Conservation (phyloP, 2,797 vertebrate species). For the Oreortyx pictus region DNA sequence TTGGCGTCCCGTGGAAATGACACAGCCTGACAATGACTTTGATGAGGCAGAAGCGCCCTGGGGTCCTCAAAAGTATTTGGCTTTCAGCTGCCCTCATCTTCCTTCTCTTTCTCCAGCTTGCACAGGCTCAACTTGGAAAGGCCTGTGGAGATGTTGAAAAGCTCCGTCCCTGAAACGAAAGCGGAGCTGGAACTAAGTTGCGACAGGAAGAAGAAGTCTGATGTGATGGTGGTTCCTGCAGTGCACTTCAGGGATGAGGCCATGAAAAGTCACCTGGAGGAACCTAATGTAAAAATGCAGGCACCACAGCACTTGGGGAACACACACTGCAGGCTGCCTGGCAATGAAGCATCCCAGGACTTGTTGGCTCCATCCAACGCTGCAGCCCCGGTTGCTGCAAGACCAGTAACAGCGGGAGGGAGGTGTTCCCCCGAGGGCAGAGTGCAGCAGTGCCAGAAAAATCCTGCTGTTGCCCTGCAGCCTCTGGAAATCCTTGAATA, state of each 20-base stretch:
- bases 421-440: accelerated
- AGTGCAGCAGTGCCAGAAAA: neutral
- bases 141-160: neutral
- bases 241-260: neutral
- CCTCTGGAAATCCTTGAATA: neutral
- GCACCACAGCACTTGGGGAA: neutral
- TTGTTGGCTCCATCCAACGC: neutral
- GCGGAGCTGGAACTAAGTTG: neutral
- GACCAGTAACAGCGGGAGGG: no score
- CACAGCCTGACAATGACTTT: no score
- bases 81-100: no score
- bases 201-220: neutral
- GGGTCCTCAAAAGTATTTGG: no score
- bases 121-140: no score
- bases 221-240: neutral
- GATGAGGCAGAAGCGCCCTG: no score
- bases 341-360: neutral
- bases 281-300: neutral
- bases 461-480: neutral
- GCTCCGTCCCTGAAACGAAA: neutral
- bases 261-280: neutral
- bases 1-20: no score
- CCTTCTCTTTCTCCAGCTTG: no score
- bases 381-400: accelerated
- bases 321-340: accelerated